A percentile compares a stretch with the other conserved stretches of the same genome.
Conservation (phyloP, 2,888 invertebrate genomes). For the Callyntrura guangdongensis region DNA sequence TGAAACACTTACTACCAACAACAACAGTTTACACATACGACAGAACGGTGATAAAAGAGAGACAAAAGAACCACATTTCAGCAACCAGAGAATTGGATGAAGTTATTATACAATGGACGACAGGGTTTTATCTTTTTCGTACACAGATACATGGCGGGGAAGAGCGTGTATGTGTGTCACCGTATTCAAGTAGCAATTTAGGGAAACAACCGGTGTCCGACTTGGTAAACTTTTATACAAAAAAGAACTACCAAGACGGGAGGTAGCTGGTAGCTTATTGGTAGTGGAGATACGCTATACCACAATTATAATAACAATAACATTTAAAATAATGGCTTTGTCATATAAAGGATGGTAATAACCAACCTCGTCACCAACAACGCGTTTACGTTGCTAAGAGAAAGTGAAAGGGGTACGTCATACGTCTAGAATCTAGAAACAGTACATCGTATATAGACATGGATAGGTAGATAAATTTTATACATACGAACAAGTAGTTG, state of each 20-base stretch:
- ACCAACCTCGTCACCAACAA: slow-evolving; percentile 17
- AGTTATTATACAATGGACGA: neutral
- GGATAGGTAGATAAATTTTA: neutral
- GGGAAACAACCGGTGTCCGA: neutral
- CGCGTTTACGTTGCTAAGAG: neutral
- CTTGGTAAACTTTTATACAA: neutral
- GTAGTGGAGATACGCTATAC: neutral
- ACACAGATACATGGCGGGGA: too few relatives aligned
- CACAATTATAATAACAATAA: neutral
- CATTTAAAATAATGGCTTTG: neutral
- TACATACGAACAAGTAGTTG: neutral
- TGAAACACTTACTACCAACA: neutral
- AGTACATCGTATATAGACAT: neutral
- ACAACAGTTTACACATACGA: neutral
- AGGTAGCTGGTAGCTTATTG: neutral
- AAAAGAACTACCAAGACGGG: neutral
- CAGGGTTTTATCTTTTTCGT: neutral
- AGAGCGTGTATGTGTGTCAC: neutral
- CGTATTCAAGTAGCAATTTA: slow-evolving; percentile 5
- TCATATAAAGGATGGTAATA: neutral
- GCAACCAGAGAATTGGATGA: neutral
- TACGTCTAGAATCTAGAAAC: neutral
- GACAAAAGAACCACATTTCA: neutral
- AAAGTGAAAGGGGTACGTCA: slow-evolving; percentile 16
- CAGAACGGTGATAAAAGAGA: neutral